A percentile compares a stretch with the other conserved stretches of the same genome.
phyloP scores from a whole-genome alignment of 2,113 vertebrate species.

The Gadus macrocephalus region DNA sequence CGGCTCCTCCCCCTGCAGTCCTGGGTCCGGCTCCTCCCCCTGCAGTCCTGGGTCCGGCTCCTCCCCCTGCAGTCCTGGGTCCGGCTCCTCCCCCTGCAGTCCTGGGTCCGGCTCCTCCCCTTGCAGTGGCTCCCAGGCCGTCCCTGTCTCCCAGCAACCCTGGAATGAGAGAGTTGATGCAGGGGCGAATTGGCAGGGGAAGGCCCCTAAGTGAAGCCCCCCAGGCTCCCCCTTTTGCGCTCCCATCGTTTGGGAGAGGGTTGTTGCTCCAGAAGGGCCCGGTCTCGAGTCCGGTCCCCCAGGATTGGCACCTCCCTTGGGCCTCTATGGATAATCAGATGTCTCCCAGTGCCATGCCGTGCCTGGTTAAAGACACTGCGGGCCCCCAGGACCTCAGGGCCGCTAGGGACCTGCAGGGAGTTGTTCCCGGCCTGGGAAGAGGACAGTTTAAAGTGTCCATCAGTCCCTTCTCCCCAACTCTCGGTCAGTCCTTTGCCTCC shows the following conservation, averaged over 20 bases:
- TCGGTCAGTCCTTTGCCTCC: conserved; percentile 22
- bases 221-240: neutral
- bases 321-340: neutral
- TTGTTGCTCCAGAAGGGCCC: conserved; percentile 31
- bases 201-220: conserved; percentile 13
- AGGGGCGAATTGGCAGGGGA: conserved; percentile 30
- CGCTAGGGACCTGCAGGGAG: neutral
- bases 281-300: conserved; percentile 3
- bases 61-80: neutral
- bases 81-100: neutral
- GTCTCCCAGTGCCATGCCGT: neutral
- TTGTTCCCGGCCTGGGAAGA: conserved; percentile 11
- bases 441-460: neutral
- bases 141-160: conserved; percentile 5
- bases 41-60: neutral
- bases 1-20: neutral
- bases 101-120: neutral
- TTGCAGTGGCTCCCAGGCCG: neutral
- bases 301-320: neutral
- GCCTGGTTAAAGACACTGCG: neutral
- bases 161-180: neutral
- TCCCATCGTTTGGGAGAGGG: conserved; percentile 45
- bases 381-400: neutral
- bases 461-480: conserved; percentile 1
- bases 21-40: neutral